These are phyloP conservation scores for Aphaenogaster rudis DNA, from an alignment of 1,140 invertebrate genomes.

Conservation along the genomic window DNA sequence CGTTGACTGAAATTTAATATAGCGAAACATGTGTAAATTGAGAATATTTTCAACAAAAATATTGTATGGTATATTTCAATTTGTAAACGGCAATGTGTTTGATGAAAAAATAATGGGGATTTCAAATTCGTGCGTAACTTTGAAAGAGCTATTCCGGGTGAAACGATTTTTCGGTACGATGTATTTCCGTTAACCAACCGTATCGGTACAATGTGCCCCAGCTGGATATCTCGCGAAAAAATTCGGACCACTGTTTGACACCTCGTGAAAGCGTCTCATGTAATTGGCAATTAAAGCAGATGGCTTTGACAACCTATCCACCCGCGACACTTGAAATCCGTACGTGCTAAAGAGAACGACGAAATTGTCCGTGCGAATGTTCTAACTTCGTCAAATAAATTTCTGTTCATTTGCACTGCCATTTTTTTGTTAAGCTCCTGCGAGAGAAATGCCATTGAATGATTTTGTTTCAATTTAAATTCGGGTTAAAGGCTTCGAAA, in stretches of 20 bases:
- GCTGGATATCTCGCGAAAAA: constrained; percentile 49
- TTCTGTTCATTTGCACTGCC: constrained; percentile 61
- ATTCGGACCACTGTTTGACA: constrained; percentile 53
- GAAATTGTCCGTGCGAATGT: constrained; percentile 63
- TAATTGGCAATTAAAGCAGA: constrained; percentile 77
- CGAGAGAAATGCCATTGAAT: constrained; percentile 37
- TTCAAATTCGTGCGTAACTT: constrained; percentile 16
- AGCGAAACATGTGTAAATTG: not conserved
- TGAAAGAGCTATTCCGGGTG: not conserved
- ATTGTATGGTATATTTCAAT: constrained; percentile 18
- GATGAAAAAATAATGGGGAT: constrained; percentile 21
- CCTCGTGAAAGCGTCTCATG: constrained; percentile 54
- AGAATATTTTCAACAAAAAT: not conserved
- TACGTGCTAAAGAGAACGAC: constrained; percentile 60
- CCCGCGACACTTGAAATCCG: constrained; percentile 61
- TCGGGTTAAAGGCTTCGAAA: not conserved
- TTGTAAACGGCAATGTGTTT: not conserved
- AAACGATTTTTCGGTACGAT: constrained; percentile 21
- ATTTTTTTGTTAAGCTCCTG: constrained; percentile 36
- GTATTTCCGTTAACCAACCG: constrained; percentile 15
- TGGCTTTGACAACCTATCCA: constrained; percentile 69
- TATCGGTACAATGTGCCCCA: not conserved
- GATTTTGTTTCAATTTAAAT: constrained; percentile 54
- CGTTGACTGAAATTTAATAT: not conserved
- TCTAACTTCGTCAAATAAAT: constrained; percentile 66